Conservation (phyloP, 2,888 invertebrate species). For the Euproctis similis region DNA sequence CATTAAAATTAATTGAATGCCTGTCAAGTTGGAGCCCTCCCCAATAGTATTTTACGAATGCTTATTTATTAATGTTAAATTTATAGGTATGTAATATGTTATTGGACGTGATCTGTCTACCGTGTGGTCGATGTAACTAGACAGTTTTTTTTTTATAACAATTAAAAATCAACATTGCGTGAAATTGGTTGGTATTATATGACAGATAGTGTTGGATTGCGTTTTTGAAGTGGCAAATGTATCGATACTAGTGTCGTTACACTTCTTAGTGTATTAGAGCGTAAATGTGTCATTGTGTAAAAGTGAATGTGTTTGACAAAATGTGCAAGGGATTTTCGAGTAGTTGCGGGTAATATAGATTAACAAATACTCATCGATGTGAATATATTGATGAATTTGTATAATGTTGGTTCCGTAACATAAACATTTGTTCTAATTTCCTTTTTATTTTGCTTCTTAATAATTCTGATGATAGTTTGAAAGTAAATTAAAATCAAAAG, state of each 20-base stretch:
- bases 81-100: not conserved
- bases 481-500: too few species aligned
- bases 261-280: slow-evolving; percentile 38
- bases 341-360: too few species aligned
- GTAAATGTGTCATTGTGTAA: slow-evolving; percentile 22
- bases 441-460: too few species aligned
- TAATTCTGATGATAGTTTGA: too few species aligned
- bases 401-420: too few species aligned
- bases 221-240: slow-evolving; percentile 43
- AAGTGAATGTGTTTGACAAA: slow-evolving; percentile 6
- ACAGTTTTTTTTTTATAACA: slow-evolving; percentile 46
- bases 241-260: slow-evolving; percentile 39
- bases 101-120: slow-evolving; percentile 4
- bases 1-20: too few species aligned
- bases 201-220: slow-evolving; percentile 26
- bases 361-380: too few species aligned
- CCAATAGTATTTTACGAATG: not conserved
- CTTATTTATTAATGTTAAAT: not conserved
- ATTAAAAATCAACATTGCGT: slow-evolving; percentile 55
- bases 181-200: slow-evolving; percentile 65
- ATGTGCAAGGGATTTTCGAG: too few species aligned
- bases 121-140: slow-evolving; percentile 61
- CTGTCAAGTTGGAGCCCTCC: too few species aligned
- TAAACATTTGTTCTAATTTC: too few species aligned
- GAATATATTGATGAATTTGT: too few species aligned